Conservation (phyloP, 2,113 vertebrate species). For the Machaerirhynchus nigripectus region DNA sequence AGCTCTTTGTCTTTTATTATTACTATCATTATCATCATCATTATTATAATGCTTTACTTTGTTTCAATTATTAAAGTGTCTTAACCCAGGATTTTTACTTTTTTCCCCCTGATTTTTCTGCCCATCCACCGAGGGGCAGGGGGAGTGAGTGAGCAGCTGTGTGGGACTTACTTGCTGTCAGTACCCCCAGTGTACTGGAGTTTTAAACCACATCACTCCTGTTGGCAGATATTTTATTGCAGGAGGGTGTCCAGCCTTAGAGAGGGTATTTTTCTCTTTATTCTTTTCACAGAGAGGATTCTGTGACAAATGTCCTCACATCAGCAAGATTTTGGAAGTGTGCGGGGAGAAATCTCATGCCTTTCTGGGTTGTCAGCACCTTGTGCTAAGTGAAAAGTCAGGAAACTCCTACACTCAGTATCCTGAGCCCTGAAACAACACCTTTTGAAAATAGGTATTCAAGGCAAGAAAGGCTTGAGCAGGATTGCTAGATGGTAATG, state of each 20-base stretch:
- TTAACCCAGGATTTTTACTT: neutral
- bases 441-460: neutral
- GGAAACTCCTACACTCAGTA: neutral
- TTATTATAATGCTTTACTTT: neutral
- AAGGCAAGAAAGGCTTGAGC: neutral
- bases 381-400: neutral
- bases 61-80: neutral
- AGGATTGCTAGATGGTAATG: neutral
- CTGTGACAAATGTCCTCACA: neutral
- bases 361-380: neutral
- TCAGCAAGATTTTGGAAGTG: neutral
- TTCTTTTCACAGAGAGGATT: neutral
- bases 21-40: neutral
- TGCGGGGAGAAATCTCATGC: neutral
- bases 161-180: neutral
- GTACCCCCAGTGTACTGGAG: fast-evolving
- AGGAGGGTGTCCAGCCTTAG: neutral
- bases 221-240: neutral
- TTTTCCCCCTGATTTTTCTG: neutral
- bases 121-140: neutral
- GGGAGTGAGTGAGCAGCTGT: neutral
- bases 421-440: neutral
- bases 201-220: neutral
- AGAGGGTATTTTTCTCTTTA: neutral
- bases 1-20: neutral